Conservation (phyloP, 92 coral and sea anemone species). For the Desmophyllum pertusum region DNA sequence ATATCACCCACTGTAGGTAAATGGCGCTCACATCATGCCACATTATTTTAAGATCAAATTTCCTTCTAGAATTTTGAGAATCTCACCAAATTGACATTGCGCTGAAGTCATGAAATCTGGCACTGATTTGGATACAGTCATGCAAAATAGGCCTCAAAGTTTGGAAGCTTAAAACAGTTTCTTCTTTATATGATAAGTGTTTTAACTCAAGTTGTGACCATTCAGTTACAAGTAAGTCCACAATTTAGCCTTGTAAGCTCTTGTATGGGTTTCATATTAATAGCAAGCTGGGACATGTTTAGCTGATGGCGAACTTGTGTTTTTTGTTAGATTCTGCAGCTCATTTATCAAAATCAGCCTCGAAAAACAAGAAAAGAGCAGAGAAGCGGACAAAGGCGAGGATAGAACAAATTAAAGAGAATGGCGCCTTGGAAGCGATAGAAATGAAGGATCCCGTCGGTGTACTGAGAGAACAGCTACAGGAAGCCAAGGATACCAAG, state of each 20-base stretch:
- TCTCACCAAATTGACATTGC: too few relatives aligned
- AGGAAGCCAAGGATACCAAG: conserved; percentile 82
- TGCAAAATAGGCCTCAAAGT: background rate
- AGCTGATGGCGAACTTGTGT: background rate
- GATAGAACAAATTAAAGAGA: conserved; percentile 72
- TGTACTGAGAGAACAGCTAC: conserved; percentile 64
- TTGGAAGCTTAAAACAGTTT: background rate
- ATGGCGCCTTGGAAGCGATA: conserved; percentile 52
- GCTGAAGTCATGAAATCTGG: background rate
- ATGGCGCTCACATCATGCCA: background rate
- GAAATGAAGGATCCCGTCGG: conserved; percentile 72
- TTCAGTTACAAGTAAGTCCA: background rate
- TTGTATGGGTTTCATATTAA: background rate
- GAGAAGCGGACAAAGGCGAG: conserved; percentile 70
- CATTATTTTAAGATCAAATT: too few relatives aligned
- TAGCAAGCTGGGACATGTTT: background rate
- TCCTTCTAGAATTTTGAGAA: background rate
- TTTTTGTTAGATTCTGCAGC: conserved; percentile 25
- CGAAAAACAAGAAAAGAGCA: conserved; percentile 79
- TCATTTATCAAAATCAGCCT: conserved; percentile 47
- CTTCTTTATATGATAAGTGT: background rate
- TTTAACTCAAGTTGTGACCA: background rate
- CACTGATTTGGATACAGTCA: background rate
- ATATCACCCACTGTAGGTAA: background rate
- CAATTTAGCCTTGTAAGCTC: too few relatives aligned